Evolutionary conservation across 2,888 invertebrate species (phyloP), one percentile per base, ranked within the genome.

Genomic region (Frankliniella intonsa): DNA sequence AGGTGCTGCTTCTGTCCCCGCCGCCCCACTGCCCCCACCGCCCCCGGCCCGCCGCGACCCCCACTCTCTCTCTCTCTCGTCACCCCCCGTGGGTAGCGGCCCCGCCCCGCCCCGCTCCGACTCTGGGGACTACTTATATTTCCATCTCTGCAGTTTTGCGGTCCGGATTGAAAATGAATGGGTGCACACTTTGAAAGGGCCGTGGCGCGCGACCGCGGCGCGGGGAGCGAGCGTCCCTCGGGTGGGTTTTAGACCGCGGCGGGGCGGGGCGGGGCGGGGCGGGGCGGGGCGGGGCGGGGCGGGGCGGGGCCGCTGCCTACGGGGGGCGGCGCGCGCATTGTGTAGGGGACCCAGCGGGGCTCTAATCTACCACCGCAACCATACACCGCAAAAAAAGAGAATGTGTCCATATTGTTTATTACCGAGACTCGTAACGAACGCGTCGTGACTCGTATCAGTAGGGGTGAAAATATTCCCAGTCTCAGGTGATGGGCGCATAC

Each of bases 101-200:
- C 38, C 38, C 69, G 81, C 25, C 3, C 50, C 17, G 22, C 7
- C 9, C 19, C 19, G 38, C 11, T 22, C 25, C 9, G 22, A 12
- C 38, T 38, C 69, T 25, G 69, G 69, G 69, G 69, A 76, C 22
- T 76, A 76, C 69, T 76, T 76, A 76, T 38, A 38, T 25, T 76
- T 76, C 69, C 69, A 25, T 22, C 11, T 25, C 22, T 25, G 69
- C 12, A 76, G 69, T 76, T 76, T 12, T 76, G 69, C 69, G 69
- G 69, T 76, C 25, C 69, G 25, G 25, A 76, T 76, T 76, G 69
- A 76, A 55, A 76, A 76, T 76, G 69, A 76, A 76, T 76, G 25
- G 69, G 69, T 25, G 69, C 69, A 25, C 69, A 76, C 69, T 12
- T 22, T 76, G 22, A 76, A 76, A 76, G 25, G 25, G 25, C 69